Evolutionary conservation across 1,140 invertebrate genomes (phyloP).

Genomic region (Glossosoma conforme): DNA sequence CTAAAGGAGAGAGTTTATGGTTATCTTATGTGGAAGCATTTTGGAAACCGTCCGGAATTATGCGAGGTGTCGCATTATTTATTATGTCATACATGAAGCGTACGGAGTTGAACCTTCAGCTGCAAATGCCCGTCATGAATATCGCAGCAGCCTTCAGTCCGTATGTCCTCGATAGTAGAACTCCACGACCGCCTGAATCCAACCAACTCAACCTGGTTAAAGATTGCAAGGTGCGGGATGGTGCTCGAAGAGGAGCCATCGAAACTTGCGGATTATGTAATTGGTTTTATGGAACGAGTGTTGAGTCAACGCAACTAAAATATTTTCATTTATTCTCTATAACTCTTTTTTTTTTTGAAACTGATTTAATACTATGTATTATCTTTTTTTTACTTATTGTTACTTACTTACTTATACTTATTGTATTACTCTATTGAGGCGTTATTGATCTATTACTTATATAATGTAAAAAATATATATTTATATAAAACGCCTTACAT

Average conservation of each 20-base stretch:
- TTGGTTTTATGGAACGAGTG: no score
- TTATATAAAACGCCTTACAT: no score
- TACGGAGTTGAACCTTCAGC: conserved; percentile 78
- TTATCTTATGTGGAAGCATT: conserved; percentile 99
- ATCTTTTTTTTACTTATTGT: no score
- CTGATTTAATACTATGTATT: no score
- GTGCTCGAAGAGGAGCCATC: conserved; percentile 92
- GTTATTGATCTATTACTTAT: no score
- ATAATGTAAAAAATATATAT: no score
- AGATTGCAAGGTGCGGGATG: conserved; percentile 68
- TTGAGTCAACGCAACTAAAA: no score
- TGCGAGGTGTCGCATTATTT: conserved; percentile 91
- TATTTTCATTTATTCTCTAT: no score
- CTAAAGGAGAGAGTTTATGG: conserved; percentile 97
- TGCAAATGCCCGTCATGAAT: conserved; percentile 83
- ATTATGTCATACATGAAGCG: conserved; percentile 92
- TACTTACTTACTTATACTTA: no score
- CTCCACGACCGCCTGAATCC: conserved; percentile 95
- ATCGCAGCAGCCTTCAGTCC: conserved; percentile 91
- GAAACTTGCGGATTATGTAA: conserved; percentile 91
- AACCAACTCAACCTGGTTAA: conserved; percentile 95
- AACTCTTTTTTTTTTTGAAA: no score
- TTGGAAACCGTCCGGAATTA: conserved; percentile 79
- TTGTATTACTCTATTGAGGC: no score
- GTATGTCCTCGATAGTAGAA: conserved; percentile 92